Percentiles rank a stretch among this genome's conserved stretches.
Evolutionary conservation across 1,140 invertebrate genomes (phyloP).

Genomic region (Drosophila lacertosa): DNA sequence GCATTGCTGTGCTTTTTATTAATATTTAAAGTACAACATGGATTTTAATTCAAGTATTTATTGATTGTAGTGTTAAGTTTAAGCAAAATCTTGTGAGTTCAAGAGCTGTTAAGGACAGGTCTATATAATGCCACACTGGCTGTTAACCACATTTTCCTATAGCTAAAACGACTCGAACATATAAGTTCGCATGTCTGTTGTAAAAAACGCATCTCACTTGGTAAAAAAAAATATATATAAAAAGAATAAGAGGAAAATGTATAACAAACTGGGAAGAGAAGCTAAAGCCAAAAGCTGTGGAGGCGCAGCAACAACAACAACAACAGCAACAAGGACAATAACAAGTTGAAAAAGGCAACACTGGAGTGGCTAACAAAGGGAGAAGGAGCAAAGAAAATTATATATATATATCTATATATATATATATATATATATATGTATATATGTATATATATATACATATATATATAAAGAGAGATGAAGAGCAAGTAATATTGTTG

Average conservation of each 20-base stretch:
- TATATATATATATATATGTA: no score
- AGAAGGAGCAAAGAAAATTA: constrained; percentile 8
- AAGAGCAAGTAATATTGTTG: neutral
- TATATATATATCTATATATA: no score
- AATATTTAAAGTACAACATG: no score
- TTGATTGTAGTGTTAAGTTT: no score
- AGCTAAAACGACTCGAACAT: neutral
- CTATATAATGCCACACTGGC: constrained; percentile 9
- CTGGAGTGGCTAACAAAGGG: constrained; percentile 44
- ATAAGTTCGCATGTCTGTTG: neutral
- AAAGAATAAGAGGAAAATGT: constrained; percentile 19
- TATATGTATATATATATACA: no score
- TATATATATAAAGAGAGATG: no score
- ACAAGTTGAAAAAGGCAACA: constrained; percentile 47
- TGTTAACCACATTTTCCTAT: constrained; percentile 15
- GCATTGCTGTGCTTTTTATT: no score
- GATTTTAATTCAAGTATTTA: no score
- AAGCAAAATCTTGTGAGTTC: no score
- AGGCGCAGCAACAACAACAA: constrained; percentile 21
- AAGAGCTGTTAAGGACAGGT: neutral
- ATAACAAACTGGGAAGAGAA: constrained; percentile 13
- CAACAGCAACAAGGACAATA: constrained; percentile 16
- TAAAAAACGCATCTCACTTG: constrained; percentile 27
- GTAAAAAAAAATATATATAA: constrained; percentile 20
- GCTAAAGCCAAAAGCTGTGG: constrained; percentile 48